Evolutionary conservation across 2,888 invertebrate genomes (phyloP).

Genomic region (Netelia melanura): DNA sequence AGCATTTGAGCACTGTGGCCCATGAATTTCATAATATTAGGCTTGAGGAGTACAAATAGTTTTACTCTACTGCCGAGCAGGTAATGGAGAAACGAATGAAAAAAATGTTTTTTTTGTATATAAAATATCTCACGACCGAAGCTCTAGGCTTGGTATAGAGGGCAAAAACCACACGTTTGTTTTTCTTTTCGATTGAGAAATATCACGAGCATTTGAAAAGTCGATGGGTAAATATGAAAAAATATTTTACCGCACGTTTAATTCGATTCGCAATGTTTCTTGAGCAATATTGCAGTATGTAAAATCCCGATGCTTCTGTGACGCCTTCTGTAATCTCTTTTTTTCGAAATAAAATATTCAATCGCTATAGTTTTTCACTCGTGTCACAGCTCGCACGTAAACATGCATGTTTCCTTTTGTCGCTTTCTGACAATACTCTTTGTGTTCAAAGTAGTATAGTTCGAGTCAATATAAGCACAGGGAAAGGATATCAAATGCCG

Average conservation of each 20-base stretch:
- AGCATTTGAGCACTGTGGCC: constrained; percentile 46
- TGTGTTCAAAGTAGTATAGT: background rate
- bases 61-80: constrained; percentile 4
- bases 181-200: constrained; percentile 23
- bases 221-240: constrained; percentile 33
- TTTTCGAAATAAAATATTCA: constrained; percentile 18
- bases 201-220: background rate
- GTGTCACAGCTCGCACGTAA: constrained; percentile 14
- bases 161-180: background rate
- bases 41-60: constrained; percentile 31
- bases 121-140: constrained; percentile 18
- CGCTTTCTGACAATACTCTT: background rate
- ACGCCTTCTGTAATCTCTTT: background rate
- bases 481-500: background rate
- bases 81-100: constrained; percentile 4
- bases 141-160: constrained; percentile 28
- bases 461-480: constrained; percentile 23
- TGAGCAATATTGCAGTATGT: constrained; percentile 64
- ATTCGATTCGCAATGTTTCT: constrained; percentile 61
- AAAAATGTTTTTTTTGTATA: constrained; percentile 17
- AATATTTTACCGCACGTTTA: constrained; percentile 36
- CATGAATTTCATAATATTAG: constrained; percentile 40
- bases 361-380: background rate
- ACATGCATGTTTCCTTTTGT: background rate
- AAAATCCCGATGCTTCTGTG: constrained; percentile 4